A percentile compares a stretch with the other conserved stretches of the same genome.
phyloP scores from a whole-genome alignment of 1,140 invertebrate genomes.

The Oppia nitens region DNA sequence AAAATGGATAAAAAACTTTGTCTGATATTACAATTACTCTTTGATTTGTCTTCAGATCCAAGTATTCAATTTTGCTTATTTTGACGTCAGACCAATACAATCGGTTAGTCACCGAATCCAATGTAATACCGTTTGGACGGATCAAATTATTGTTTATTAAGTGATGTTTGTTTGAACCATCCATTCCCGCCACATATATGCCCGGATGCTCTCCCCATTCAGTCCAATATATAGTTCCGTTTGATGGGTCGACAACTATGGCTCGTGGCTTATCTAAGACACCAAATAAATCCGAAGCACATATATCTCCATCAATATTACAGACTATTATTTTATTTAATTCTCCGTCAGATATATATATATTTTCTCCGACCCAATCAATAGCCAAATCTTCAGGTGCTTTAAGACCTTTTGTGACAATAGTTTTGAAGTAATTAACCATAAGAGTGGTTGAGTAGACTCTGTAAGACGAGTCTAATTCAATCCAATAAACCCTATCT shows the following conservation, averaged over 20 bases:
- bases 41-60: slow-evolving; percentile 32
- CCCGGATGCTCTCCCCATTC: slow-evolving; percentile 52
- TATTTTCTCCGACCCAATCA: slow-evolving; percentile 37
- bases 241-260: slow-evolving; percentile 61
- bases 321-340: slow-evolving; percentile 50
- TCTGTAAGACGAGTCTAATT: neutral
- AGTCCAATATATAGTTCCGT: slow-evolving; percentile 66
- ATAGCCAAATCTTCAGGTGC: slow-evolving; percentile 30
- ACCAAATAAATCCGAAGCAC: slow-evolving; percentile 14
- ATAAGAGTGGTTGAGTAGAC: slow-evolving; percentile 27
- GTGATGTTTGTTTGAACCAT: slow-evolving; percentile 49
- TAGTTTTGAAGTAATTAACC: neutral
- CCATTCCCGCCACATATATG: slow-evolving; percentile 64
- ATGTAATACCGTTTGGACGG: no score
- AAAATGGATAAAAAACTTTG: slow-evolving; percentile 32
- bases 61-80: no score
- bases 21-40: slow-evolving; percentile 20
- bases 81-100: no score
- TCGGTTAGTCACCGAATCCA: no score
- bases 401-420: slow-evolving; percentile 5
- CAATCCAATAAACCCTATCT: slow-evolving; percentile 12
- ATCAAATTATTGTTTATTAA: slow-evolving; percentile 28
- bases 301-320: slow-evolving; percentile 23
- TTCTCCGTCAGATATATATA: slow-evolving; percentile 35
- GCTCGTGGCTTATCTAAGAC: slow-evolving; percentile 58